Evolutionary conservation across 2,888 invertebrate genomes (phyloP).

Genomic region (Eristalis tenax): DNA sequence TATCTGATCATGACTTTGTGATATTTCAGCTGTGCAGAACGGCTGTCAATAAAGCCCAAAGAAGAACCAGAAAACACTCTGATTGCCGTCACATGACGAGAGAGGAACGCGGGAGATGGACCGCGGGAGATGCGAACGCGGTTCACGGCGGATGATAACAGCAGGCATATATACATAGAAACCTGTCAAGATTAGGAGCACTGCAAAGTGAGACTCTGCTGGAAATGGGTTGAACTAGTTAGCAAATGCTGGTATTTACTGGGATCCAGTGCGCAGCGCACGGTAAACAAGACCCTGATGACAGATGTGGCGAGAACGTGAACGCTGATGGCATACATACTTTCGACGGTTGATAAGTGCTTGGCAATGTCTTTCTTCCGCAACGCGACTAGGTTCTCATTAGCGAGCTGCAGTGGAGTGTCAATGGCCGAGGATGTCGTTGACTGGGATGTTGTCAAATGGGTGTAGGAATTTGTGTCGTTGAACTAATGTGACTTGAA

Average conservation of each 20-base stretch:
- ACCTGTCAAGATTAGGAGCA: not conserved
- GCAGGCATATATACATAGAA: not conserved
- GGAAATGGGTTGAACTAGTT: not conserved
- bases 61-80: not conserved
- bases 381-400: too few relatives aligned
- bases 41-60: not conserved
- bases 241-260: not conserved
- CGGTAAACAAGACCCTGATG: not conserved
- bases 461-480: too few relatives aligned
- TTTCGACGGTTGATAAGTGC: not conserved
- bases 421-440: too few relatives aligned
- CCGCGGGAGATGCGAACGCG: not conserved
- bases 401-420: too few relatives aligned
- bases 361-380: too few relatives aligned
- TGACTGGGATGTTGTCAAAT: too few relatives aligned
- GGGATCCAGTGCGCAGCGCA: not conserved
- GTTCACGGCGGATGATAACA: not conserved
- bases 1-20: conserved; percentile 1
- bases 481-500: too few relatives aligned
- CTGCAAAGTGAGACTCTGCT: not conserved
- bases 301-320: not conserved
- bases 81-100: conserved; percentile 11
- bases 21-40: not conserved
- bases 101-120: not conserved
- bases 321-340: not conserved